These are phyloP conservation scores for Hypocryptadius cinnamomeus DNA, from an alignment of 2,113 vertebrate genomes.

Conservation along the genomic window DNA sequence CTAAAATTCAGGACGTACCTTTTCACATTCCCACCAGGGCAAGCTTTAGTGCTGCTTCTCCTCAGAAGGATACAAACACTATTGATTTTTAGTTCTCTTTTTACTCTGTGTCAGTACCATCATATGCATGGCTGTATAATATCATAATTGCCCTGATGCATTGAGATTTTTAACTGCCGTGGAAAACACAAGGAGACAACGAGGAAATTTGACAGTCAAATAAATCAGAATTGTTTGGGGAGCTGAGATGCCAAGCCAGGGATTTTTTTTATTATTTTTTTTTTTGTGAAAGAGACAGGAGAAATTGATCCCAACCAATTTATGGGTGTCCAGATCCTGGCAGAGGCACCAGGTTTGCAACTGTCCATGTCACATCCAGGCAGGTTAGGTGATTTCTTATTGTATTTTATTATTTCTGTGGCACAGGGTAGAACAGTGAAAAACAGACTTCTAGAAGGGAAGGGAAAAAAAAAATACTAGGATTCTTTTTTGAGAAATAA, in stretches of 20 bases:
- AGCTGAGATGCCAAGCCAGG: not conserved
- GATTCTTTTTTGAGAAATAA: not conserved
- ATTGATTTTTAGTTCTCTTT: not conserved
- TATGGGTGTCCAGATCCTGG: not conserved
- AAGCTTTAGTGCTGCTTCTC: not conserved
- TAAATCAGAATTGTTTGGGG: not conserved
- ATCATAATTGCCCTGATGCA: not conserved
- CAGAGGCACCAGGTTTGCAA: not conserved
- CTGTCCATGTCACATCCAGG: not conserved
- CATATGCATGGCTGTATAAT: not conserved
- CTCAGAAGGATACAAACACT: not conserved
- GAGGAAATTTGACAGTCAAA: not conserved
- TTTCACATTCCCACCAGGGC: not conserved
- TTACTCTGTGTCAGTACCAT: not conserved
- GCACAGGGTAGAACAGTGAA: not conserved
- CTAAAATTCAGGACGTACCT: not conserved
- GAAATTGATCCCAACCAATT: not conserved
- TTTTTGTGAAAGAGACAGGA: not conserved
- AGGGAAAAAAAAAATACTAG: not conserved
- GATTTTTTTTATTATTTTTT: not conserved
- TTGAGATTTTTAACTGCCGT: not conserved
- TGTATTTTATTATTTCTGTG: not conserved
- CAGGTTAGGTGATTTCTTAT: not conserved
- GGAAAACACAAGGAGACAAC: constrained; percentile 10
- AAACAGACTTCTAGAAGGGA: not conserved